These are phyloP conservation scores for Malachius bipustulatus DNA, from an alignment of 2,888 invertebrate species.

Conservation along the genomic window DNA sequence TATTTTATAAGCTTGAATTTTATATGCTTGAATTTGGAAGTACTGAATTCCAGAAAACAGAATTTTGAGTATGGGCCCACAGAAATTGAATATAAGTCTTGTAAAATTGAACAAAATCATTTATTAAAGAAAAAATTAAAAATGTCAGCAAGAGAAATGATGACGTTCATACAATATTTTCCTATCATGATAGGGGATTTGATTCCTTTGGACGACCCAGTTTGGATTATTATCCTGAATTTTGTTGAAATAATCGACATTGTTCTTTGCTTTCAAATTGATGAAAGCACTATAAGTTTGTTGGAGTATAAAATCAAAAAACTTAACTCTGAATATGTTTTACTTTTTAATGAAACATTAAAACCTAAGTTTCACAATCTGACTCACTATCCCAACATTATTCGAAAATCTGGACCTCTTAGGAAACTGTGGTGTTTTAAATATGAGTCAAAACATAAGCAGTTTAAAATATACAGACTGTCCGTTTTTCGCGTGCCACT, in stretches of 20 bases:
- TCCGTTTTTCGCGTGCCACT: too few species aligned
- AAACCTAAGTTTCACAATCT: conserved; percentile 21
- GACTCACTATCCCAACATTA: conserved; percentile 18
- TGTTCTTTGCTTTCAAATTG: conserved; percentile 13
- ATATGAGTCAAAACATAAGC: conserved; percentile 12
- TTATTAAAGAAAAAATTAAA: too few species aligned
- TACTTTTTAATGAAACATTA: conserved; percentile 15
- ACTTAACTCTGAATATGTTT: conserved; percentile 13
- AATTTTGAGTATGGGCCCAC: too few species aligned
- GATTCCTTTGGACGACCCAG: conserved; percentile 18
- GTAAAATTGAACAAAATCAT: too few species aligned
- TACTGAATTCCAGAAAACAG: too few species aligned
- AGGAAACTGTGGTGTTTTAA: conserved; percentile 15
- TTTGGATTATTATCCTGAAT: conserved; percentile 20
- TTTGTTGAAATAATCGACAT: conserved; percentile 19
- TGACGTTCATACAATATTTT: conserved; percentile 15
- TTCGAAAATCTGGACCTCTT: conserved; percentile 10
- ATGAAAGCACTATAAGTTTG: conserved; percentile 11
- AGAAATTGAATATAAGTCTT: too few species aligned
- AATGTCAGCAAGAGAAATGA: too few species aligned
- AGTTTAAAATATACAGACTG: too few species aligned
- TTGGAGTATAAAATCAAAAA: conserved; percentile 14
- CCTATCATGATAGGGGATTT: conserved; percentile 21
- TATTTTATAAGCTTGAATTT: too few species aligned
- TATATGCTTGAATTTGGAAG: too few species aligned